A percentile compares a stretch with the other conserved stretches of the same genome.
phyloP scores from a whole-genome alignment of 2,113 vertebrate genomes.

The Alouatta palliata region DNA sequence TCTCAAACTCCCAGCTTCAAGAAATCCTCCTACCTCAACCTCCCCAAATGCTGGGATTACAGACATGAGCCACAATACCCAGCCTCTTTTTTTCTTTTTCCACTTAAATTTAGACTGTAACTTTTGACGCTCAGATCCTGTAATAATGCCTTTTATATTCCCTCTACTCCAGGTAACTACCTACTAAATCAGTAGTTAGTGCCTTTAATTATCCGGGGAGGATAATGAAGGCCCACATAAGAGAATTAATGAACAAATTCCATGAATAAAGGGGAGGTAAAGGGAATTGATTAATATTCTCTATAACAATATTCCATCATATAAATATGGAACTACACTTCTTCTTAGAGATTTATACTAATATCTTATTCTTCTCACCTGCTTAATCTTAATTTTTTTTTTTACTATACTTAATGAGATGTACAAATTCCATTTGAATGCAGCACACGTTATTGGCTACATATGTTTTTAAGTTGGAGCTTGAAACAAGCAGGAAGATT shows the following conservation, averaged over 20 bases:
- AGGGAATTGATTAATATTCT: not conserved
- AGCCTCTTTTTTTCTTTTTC: not conserved
- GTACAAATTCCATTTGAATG: slow-evolving; percentile 11
- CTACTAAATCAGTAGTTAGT: not conserved
- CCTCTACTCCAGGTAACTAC: not conserved
- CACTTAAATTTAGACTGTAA: not conserved
- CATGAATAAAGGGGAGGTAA: not conserved
- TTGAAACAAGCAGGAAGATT: not conserved
- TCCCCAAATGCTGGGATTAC: too few species aligned
- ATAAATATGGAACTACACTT: not conserved
- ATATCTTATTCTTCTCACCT: slow-evolving; percentile 6
- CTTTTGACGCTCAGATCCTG: not conserved
- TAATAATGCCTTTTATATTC: not conserved
- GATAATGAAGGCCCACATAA: not conserved
- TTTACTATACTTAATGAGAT: not conserved
- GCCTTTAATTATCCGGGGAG: not conserved
- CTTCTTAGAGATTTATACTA: slow-evolving; percentile 17
- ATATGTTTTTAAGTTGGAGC: not conserved
- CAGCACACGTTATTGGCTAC: slow-evolving; percentile 4
- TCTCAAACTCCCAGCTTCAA: too few species aligned
- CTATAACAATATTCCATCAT: not conserved
- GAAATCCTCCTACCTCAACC: too few species aligned
- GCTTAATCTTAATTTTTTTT: not conserved
- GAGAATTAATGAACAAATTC: not conserved
- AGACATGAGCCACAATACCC: too few species aligned